Percentiles rank a stretch among this genome's conserved stretches.
Evolutionary conservation across 2,888 invertebrate genomes (phyloP).

Genomic region (Drosophila sordidula): DNA sequence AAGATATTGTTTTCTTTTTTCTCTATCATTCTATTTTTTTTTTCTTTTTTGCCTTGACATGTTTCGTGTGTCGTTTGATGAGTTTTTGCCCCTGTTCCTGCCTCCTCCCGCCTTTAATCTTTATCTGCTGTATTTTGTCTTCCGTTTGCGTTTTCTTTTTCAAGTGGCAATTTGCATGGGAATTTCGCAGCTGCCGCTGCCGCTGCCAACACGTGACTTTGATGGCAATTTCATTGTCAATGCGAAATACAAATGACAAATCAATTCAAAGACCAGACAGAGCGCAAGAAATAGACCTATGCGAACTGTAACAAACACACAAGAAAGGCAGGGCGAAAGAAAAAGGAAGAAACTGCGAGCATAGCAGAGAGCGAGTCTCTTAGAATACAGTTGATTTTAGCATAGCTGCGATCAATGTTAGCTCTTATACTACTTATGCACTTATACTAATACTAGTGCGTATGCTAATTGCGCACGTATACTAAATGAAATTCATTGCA

Average conservation of each 20-base stretch:
- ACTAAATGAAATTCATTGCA: too few species aligned
- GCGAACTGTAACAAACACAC: neutral
- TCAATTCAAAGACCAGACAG: constrained; percentile 47
- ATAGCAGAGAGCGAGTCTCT: neutral
- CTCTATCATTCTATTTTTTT: neutral
- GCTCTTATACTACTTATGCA: neutral
- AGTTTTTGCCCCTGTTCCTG: constrained; percentile 19
- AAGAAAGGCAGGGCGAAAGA: neutral
- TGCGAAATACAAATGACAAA: constrained; percentile 64
- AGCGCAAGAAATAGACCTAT: neutral
- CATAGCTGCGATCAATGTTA: constrained; percentile 1
- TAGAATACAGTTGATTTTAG: neutral
- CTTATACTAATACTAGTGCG: neutral
- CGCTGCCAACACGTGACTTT: constrained; percentile 74
- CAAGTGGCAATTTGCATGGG: constrained; percentile 50
- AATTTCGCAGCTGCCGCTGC: constrained; percentile 60
- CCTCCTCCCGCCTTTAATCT: constrained; percentile 11
- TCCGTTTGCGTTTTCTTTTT: constrained; percentile 16
- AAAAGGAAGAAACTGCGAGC: neutral
- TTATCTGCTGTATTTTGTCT: constrained; percentile 24
- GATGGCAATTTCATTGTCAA: constrained; percentile 80
- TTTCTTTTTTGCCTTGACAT: constrained; percentile 58
- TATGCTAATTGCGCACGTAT: too few species aligned
- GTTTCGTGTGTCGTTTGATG: constrained; percentile 45
- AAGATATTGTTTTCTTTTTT: constrained; percentile 21